Conservation (phyloP, 2,113 vertebrate species). For the Noturus placidus region DNA sequence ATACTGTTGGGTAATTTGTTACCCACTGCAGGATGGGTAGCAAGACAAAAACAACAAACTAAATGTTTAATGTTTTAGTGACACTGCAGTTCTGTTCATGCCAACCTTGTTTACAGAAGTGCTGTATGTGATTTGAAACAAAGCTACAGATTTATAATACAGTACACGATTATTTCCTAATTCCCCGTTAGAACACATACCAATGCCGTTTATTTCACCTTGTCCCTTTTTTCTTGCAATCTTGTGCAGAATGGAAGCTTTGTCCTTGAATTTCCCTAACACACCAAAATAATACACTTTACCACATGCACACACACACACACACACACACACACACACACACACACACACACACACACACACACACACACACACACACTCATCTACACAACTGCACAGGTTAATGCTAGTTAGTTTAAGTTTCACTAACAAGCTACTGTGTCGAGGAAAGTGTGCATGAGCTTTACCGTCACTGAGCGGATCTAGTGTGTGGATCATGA, state of each 20-base stretch:
- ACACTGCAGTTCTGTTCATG: background rate
- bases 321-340: background rate
- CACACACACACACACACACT: background rate
- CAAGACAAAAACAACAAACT: background rate
- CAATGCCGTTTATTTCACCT: slow-evolving; percentile 83
- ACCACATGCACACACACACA: background rate
- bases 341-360: background rate
- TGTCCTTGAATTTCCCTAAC: slow-evolving; percentile 90
- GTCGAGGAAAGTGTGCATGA: slow-evolving; percentile 8
- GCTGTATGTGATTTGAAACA: background rate
- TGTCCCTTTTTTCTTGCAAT: slow-evolving; percentile 92
- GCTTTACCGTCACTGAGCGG: slow-evolving; percentile 69
- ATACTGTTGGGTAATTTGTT: slow-evolving; percentile 82
- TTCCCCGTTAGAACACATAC: slow-evolving; percentile 51
- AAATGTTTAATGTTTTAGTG: background rate
- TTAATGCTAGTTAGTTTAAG: background rate
- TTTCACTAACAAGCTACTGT: background rate
- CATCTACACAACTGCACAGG: background rate
- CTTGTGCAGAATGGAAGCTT: slow-evolving; percentile 92
- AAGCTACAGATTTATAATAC: background rate
- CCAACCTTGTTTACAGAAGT: too few species aligned
- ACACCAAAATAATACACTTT: slow-evolving; percentile 27
- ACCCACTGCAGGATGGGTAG: slow-evolving; percentile 58
- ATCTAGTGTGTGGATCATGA: slow-evolving; percentile 77
- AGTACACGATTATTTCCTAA: background rate